Base-by-base conservation (phyloP, 2,888 invertebrate genomes). In the Machimus atricapillus region DNA sequence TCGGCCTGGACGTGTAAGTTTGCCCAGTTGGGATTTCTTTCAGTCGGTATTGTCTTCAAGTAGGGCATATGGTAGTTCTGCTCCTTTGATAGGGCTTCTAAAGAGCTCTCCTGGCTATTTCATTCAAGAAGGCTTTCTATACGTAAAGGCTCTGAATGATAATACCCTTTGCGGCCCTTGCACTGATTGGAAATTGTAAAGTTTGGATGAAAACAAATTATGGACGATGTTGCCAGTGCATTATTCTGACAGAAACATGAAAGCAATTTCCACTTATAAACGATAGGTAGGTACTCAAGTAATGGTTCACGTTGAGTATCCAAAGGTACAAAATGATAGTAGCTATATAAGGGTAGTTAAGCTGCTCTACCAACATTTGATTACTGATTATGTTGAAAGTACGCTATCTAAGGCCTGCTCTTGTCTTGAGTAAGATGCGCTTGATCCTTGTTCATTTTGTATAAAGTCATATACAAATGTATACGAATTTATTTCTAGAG, bases 1-100 rank as follows among this genome's bases (percentile, higher is more conserved):
- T 27, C 46, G 2, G 12, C 12, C 16, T 46, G 31, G 23, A 16
- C 52, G 9, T 16, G 52, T 23, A 52, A 52, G 52, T 52, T 79
- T 79, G 31, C 52, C 31, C 52, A 16, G 27, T n/a, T 27, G 79
- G 52, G 79, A 79, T 79, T 52, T 79, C 79, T 79, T 46, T 79
- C 16, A 52, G 31, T 16, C 23, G 6, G 52, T n/a, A 52, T 40
- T 52, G 52, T 52, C 79, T 79, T 46, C 16, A 16, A 79, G 52
- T 23, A 56, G 27, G 52, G 14, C 43, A 46, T 19, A 23, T 66
- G 34, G 34, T 34, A 7, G 0, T 27, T 66, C 66, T 27, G 27
- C 9, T 27, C 27, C 66, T 66, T n/a, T 66, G 66, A 66, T 27
- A 23, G 2, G 23, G 27, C 66, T 27, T 27, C 66, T 66, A 66